A percentile compares a stretch with the other conserved stretches of the same genome.
These are phyloP conservation scores for Numida meleagris DNA, from an alignment of 2,113 vertebrate genomes.

Conservation along the genomic window DNA sequence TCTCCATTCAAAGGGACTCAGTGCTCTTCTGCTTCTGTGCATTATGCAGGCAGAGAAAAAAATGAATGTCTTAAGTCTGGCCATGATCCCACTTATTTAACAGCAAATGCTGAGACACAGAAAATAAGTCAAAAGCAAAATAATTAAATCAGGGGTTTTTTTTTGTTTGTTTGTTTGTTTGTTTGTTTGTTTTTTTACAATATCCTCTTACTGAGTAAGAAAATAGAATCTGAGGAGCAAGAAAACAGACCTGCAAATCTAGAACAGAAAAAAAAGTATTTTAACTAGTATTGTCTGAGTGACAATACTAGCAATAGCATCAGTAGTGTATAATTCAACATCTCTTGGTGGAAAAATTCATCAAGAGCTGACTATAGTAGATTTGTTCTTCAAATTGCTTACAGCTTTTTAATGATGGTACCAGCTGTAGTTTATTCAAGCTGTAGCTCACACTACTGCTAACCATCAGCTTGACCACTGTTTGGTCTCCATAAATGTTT, in stretches of 20 bases:
- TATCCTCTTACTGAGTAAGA: neutral
- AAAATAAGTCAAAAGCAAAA: neutral
- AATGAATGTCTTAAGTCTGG: accelerated
- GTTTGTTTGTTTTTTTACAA: neutral
- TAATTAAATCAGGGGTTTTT: neutral
- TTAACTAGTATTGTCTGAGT: neutral
- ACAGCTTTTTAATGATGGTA: neutral
- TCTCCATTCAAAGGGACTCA: neutral
- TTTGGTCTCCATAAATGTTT: too few relatives aligned
- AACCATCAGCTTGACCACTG: neutral
- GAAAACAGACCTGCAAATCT: neutral
- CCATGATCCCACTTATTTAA: neutral
- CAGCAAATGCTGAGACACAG: neutral
- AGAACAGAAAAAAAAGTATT: neutral
- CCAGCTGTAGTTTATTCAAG: neutral
- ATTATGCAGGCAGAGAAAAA: neutral
- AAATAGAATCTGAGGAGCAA: neutral
- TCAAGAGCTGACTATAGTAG: neutral
- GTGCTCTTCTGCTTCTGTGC: neutral
- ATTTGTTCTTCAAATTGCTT: neutral
- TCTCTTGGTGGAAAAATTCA: neutral
- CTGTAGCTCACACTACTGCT: neutral
- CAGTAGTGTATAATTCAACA: neutral
- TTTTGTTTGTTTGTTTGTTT: too few relatives aligned
- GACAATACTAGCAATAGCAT: neutral